Evolutionary conservation across 1,140 invertebrate species (phyloP).

Genomic region (Papilio aristodemus): DNA sequence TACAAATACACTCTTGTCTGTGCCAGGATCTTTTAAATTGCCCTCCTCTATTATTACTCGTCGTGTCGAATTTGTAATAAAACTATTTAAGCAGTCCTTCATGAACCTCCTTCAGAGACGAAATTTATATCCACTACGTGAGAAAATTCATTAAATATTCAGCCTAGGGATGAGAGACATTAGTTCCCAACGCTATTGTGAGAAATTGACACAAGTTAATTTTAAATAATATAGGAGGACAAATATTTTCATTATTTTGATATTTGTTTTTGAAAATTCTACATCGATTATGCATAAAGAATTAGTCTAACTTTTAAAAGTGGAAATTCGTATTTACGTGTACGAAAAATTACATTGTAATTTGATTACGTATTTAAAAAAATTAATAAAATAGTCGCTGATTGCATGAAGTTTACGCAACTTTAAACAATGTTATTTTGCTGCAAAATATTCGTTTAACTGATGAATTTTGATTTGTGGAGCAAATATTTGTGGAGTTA

Average conservation of each 20-base stretch:
- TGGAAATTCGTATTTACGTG: no score
- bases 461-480: conserved; percentile 10
- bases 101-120: not conserved
- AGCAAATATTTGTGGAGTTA: conserved; percentile 12
- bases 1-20: not conserved
- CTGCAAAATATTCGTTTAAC: not conserved
- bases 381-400: not conserved
- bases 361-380: no score
- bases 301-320: no score
- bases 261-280: no score
- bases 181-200: not conserved
- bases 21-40: not conserved
- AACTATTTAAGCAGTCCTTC: conserved; percentile 1
- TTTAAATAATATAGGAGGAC: not conserved
- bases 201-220: not conserved
- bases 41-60: not conserved
- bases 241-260: no score
- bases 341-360: no score
- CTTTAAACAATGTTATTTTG: not conserved
- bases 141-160: not conserved
- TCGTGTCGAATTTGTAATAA: not conserved
- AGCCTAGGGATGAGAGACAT: not conserved
- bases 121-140: conserved; percentile 1
- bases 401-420: not conserved
- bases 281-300: no score